phyloP scores from a whole-genome alignment of 2,797 vertebrate genomes.

The Oceanodroma leucorhoa region DNA sequence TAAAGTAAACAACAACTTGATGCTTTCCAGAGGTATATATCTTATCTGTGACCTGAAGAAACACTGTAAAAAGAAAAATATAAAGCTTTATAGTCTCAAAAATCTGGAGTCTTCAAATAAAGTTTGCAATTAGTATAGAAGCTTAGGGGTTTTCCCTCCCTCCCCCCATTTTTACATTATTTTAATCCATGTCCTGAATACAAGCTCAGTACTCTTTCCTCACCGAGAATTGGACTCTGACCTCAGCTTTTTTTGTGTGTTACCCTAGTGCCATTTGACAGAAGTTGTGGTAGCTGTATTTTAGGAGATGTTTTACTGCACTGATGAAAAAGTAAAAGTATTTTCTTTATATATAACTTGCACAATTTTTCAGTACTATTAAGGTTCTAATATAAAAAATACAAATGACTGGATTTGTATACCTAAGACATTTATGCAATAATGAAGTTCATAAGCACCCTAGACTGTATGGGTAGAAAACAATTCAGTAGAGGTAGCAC shows the following conservation, averaged over 20 bases:
- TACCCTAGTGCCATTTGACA: background rate
- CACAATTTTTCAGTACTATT: background rate
- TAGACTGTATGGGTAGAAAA: background rate
- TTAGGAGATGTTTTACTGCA: background rate
- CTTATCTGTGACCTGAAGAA: background rate
- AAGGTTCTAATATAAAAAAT: background rate
- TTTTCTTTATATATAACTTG: background rate
- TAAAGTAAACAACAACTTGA: background rate
- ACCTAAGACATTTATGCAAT: background rate
- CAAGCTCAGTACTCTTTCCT: background rate
- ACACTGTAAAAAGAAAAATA: background rate
- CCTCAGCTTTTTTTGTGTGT: background rate
- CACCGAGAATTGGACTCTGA: background rate
- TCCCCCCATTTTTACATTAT: background rate
- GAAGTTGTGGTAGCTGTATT: background rate
- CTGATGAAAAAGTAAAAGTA: background rate
- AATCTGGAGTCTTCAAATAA: background rate
- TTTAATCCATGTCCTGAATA: background rate
- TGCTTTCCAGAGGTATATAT: background rate
- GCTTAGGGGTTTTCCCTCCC: rapidly evolving
- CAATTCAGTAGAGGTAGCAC: background rate
- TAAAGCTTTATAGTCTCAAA: too few species aligned
- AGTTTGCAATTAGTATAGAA: background rate
- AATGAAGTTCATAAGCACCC: background rate
- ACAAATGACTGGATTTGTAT: background rate